Evolutionary conservation across 2,113 vertebrate genomes (phyloP).

Genomic region (Oxyruncus cristatus): DNA sequence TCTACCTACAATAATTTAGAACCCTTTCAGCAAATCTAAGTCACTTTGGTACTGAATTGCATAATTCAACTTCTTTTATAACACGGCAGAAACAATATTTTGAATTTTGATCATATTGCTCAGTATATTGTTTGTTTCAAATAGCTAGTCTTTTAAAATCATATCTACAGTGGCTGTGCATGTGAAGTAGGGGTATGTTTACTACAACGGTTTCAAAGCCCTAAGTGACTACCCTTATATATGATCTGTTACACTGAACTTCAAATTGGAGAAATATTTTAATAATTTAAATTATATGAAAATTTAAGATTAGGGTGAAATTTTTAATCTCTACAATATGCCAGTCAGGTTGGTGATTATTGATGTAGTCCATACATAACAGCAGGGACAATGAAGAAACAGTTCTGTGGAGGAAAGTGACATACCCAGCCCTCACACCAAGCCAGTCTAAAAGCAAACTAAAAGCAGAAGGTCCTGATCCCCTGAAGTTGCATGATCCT

Average conservation of each 20-base stretch:
- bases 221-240: not conserved
- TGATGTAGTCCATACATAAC: not conserved
- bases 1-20: conserved; percentile 40
- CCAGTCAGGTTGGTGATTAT: not conserved
- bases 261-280: not conserved
- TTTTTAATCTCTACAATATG: not conserved
- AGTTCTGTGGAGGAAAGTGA: not conserved
- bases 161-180: not conserved
- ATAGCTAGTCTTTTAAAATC: not conserved
- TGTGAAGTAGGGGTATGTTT: not conserved
- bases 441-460: not conserved
- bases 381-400: not conserved
- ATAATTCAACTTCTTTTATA: conserved; percentile 33
- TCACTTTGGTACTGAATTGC: not conserved
- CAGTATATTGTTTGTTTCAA: not conserved
- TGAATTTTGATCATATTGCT: conserved; percentile 16
- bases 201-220: not conserved
- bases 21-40: conserved; percentile 25
- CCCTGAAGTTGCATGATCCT: not conserved
- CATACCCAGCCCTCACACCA: rapidly evolving
- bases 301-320: not conserved
- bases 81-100: conserved; percentile 15
- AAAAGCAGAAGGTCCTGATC: not conserved
- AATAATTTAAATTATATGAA: not conserved
- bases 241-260: not conserved